Percentiles rank a stretch among this genome's conserved stretches.
Conservation (phyloP, 2,888 invertebrate genomes). For the Folsomia candida region DNA sequence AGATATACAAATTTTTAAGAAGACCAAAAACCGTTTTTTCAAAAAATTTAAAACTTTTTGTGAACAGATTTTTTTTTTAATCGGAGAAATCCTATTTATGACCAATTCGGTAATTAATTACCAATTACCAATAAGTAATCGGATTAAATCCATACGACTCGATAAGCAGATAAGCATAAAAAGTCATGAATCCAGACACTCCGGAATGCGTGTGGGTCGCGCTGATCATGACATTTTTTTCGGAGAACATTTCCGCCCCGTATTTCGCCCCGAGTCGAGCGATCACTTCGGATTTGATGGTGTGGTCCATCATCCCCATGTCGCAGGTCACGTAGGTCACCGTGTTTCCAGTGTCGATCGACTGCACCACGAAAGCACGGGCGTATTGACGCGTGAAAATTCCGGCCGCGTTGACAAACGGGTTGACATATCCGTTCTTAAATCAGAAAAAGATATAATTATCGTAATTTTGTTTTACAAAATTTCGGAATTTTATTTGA, state of each 20-base stretch:
- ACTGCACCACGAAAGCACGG: slow-evolving; percentile 78
- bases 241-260: slow-evolving; percentile 65
- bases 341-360: slow-evolving; percentile 60
- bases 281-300: slow-evolving; percentile 71
- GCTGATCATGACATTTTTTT: slow-evolving; percentile 78
- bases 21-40: no score
- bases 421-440: slow-evolving; percentile 31
- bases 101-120: no score
- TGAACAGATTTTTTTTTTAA: no score
- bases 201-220: slow-evolving; percentile 68
- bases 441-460: not conserved
- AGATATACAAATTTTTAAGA: no score
- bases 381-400: slow-evolving; percentile 83
- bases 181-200: slow-evolving; percentile 30
- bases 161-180: slow-evolving; percentile 19
- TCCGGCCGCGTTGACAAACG: slow-evolving; percentile 63
- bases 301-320: slow-evolving; percentile 59
- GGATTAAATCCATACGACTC: slow-evolving; percentile 25
- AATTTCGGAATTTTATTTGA: no score
- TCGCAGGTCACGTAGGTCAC: slow-evolving; percentile 74
- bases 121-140: slow-evolving; percentile 16
- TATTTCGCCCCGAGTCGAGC: not conserved
- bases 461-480: no score
- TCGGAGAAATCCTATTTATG: no score
- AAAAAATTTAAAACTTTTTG: no score